Base-by-base conservation (phyloP, 2,113 vertebrate genomes). In the Hystrix cristata region DNA sequence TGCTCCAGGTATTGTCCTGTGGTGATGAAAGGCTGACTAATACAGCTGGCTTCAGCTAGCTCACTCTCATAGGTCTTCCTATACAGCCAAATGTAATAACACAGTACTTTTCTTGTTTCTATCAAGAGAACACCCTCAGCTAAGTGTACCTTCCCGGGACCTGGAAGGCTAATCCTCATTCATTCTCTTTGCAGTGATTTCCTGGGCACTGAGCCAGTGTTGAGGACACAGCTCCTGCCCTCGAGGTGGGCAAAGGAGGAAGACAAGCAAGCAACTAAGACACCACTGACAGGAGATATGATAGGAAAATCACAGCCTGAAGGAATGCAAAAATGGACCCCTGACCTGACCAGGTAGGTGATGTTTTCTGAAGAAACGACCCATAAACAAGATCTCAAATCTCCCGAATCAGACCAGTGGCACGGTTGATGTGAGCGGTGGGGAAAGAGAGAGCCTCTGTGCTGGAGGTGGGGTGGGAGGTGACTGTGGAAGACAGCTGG, bases 221-320 rank as follows among this genome's bases (percentile, higher is more conserved):
- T 9, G 2, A 60, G 62, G 55, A 18, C 0, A 10, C 2, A 0
- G 4, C n/a, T 10, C 15, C 48, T 5, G 10, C 1, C 71, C 48
- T 31, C 8, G 3, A 5, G 0, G 43, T 11, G 62, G 31, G 7
- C 0, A 0, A 15, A 0, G 4, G 29, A 15, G 64, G 21, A 18
- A 10, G 21, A 67, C 10, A 6, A 21, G n/a, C 4, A 12, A 27
- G 48, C 11, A 16, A 18, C 4, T 2, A 53, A 16, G 21, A 21
- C 0, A 14, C 9, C 2, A 3, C 2, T 7, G 16, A n/a, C 60
- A 69, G 46, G 23, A 0, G 5, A 18, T 14, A 12, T 0, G 3
- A 25, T 6, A 11, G 7, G 27, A n/a, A 5, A 48, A 4, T 2
- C 16, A 14, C 23, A 29, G 14, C 29, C 29, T 8, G 29, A 9